These are phyloP conservation scores for Oxystoma pomonae DNA, from an alignment of 2,888 invertebrate genomes.

Conservation along the genomic window DNA sequence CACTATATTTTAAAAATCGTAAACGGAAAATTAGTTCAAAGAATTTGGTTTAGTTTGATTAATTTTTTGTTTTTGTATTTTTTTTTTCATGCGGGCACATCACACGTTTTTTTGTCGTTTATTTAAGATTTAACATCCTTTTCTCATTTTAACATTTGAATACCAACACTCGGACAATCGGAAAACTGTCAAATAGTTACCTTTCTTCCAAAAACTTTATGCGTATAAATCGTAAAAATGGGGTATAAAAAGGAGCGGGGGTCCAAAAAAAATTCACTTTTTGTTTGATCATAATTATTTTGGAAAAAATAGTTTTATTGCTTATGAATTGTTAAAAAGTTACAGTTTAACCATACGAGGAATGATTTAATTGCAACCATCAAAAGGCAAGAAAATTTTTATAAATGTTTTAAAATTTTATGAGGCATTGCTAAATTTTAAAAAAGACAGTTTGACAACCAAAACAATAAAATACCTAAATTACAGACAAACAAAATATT, in stretches of 20 bases:
- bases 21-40: slow-evolving; percentile 17
- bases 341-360: too few relatives aligned
- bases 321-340: too few relatives aligned
- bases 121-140: slow-evolving; percentile 30
- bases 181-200: slow-evolving; percentile 45
- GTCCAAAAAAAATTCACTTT: too few relatives aligned
- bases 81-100: slow-evolving; percentile 45
- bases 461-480: background rate
- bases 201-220: slow-evolving; percentile 37
- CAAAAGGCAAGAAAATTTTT: background rate
- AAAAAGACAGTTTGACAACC: background rate
- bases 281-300: too few relatives aligned
- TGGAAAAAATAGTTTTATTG: too few relatives aligned
- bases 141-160: slow-evolving; percentile 57
- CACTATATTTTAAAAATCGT: slow-evolving; percentile 62
- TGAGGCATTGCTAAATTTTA: background rate
- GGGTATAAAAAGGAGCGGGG: background rate
- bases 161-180: slow-evolving; percentile 62
- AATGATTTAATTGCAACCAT: too few relatives aligned
- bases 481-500: too few relatives aligned
- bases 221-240: slow-evolving; percentile 15
- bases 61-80: slow-evolving; percentile 16
- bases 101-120: slow-evolving; percentile 38
- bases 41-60: background rate
- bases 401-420: slow-evolving; percentile 8